Conservation (phyloP, 2,797 vertebrate genomes). For the Peromyscus melanophrys region DNA sequence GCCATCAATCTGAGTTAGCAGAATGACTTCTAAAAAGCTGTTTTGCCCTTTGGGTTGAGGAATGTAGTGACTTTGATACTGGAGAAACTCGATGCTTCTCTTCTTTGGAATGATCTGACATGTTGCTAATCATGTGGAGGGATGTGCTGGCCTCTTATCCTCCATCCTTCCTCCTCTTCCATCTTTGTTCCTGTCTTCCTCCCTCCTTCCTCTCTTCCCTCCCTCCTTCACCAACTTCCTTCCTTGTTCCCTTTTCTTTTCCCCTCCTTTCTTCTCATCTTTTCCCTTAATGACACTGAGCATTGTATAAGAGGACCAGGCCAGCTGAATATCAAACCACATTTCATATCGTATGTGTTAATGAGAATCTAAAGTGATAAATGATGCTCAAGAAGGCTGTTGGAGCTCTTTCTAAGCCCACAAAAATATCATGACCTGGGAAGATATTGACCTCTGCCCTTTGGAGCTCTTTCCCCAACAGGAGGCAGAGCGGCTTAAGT, state of each 20-base stretch:
- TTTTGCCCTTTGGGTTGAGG: neutral
- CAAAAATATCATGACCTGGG: neutral
- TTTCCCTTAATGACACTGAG: neutral
- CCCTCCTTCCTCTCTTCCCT: too few relatives aligned
- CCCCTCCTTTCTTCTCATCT: rapidly evolving
- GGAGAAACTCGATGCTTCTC: rapidly evolving
- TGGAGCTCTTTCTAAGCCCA: neutral
- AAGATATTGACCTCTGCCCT: neutral
- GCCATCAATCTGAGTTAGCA: neutral
- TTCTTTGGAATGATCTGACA: neutral
- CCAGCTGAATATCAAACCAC: conserved; percentile 9
- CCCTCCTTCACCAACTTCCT: rapidly evolving
- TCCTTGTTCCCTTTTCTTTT: neutral
- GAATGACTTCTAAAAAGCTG: neutral
- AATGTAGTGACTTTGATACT: neutral
- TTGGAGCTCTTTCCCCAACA: neutral
- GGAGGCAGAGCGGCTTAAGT: neutral
- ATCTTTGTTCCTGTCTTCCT: neutral
- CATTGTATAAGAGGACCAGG: neutral
- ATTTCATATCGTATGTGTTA: neutral
- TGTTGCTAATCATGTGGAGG: neutral
- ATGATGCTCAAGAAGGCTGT: neutral
- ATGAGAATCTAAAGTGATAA: neutral
- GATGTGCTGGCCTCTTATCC: rapidly evolving
- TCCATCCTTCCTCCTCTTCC: neutral